Evolutionary conservation across 2,113 vertebrate species (phyloP).

Genomic region (Alaudala cheleensis): DNA sequence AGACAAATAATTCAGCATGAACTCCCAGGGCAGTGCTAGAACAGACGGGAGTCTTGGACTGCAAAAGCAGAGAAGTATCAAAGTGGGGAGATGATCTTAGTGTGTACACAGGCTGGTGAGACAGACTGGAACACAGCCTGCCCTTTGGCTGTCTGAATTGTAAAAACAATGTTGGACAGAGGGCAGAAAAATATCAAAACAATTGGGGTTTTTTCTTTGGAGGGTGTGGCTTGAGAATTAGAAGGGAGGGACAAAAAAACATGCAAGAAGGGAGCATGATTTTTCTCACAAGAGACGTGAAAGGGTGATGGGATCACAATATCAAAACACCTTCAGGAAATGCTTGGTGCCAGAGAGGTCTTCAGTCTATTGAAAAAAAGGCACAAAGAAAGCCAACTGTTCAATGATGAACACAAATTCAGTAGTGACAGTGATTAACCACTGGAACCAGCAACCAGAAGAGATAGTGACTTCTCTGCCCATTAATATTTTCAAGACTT

Average conservation of each 20-base stretch:
- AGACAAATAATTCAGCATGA: neutral
- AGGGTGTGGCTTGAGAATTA: neutral
- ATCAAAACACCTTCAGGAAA: neutral
- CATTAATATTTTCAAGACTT: neutral
- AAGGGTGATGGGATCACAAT: neutral
- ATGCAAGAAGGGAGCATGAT: neutral
- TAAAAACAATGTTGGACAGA: neutral
- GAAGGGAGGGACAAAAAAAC: neutral
- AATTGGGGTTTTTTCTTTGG: neutral
- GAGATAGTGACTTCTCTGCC: neutral
- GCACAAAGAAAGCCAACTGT: neutral
- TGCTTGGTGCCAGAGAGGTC: neutral
- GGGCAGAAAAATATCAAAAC: neutral
- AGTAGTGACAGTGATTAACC: neutral
- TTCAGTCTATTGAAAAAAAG: neutral
- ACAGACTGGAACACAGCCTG: neutral
- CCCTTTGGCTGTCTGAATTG: neutral
- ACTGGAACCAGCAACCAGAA: neutral
- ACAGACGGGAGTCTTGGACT: neutral
- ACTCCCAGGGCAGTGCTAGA: neutral
- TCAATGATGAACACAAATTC: neutral
- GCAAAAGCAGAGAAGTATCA: neutral
- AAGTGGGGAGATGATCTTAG: neutral
- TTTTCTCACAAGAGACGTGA: neutral
- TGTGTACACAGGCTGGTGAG: neutral